Percentiles rank a stretch among this genome's conserved stretches.
Evolutionary conservation across 2,888 invertebrate species (phyloP).

Genomic region (Drosophila formosana): DNA sequence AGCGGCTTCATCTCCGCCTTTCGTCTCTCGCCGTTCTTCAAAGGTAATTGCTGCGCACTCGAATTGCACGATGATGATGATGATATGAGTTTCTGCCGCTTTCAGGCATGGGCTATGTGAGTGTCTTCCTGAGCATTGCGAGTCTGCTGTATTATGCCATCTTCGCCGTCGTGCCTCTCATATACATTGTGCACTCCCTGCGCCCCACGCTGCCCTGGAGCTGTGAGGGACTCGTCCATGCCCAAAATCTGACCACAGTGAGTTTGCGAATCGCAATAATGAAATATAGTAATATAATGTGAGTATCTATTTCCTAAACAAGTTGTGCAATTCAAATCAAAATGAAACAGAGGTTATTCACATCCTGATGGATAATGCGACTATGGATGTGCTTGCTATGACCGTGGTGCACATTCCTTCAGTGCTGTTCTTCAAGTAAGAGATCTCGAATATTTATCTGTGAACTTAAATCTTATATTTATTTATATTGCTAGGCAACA

Average conservation of each 20-base stretch:
- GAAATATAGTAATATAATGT: background rate
- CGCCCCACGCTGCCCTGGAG: conserved; percentile 91
- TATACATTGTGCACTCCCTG: conserved; percentile 91
- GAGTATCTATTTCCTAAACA: fast-evolving
- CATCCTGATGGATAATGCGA: background rate
- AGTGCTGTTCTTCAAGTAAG: conserved; percentile 70
- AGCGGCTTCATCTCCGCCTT: conserved; percentile 93
- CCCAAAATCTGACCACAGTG: conserved; percentile 43
- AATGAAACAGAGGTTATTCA: background rate
- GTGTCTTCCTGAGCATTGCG: conserved; percentile 91
- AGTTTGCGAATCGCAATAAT: background rate
- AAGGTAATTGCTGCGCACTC: conserved; percentile 87
- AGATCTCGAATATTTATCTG: background rate
- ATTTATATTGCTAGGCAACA: conserved; percentile 12
- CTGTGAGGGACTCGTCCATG: conserved; percentile 87
- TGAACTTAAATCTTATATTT: background rate
- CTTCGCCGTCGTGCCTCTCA: conserved; percentile 92
- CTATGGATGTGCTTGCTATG: background rate
- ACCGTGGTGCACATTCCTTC: conserved; percentile 66
- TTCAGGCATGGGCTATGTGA: conserved; percentile 94
- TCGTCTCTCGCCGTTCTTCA: conserved; percentile 93
- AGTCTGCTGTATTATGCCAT: conserved; percentile 92
- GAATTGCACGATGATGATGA: background rate
- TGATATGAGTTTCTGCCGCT: background rate
- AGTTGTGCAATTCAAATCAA: conserved; percentile 52